Evolutionary conservation across 1,140 invertebrate genomes (phyloP), one percentile per base, ranked within the genome.

Genomic region (Doryteuthis pealeii): DNA sequence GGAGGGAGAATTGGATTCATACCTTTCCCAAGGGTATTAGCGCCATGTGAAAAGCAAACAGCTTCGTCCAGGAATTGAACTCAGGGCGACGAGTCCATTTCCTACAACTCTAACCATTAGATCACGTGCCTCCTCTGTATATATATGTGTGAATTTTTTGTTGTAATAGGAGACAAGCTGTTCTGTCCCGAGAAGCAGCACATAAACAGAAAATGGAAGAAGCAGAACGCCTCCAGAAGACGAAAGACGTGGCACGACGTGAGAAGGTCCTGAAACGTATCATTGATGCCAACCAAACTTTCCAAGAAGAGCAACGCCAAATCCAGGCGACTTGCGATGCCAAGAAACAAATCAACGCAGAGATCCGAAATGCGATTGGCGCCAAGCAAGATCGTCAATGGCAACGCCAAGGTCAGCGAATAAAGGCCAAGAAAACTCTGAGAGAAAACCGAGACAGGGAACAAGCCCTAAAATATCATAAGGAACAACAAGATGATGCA

Each of bases 261-360:
- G 26, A n/a, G 30, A 26, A 54, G 45, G 0, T 28, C 12, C 45
- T 49, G 35, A 26, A 4, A 18, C 26, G 31, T 70, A 5, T 26
- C 26, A 70, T 28, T 28, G 49, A 18, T 43, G 14, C 28, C 45
- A 28, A 74, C 28, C 54, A 49, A 14, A 76, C 78, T 10, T 71
- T 86, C 85, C 66, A 73, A 77, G 28, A 83, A 49, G 82, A 86
- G 75, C 78, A 81, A 45, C n/a, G 76, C 28, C 77, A 79, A 31
- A 79, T 87, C 14, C 71, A 81, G 15, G 73, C 75, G 40, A 74
- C 81, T 5, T 71, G 83, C 22, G 84, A 86, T 66, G 84, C 84
- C 30, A 86, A 86, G 74, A 83, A 83, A 71, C 77, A 80, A 26
- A 78, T 87, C 32, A 84, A 80, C 72, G 71, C 76, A 22, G 82